Evolutionary conservation across 2,888 invertebrate genomes (phyloP), one percentile per base, ranked within the genome.

Genomic region (Dasysyrphus albostriatus): DNA sequence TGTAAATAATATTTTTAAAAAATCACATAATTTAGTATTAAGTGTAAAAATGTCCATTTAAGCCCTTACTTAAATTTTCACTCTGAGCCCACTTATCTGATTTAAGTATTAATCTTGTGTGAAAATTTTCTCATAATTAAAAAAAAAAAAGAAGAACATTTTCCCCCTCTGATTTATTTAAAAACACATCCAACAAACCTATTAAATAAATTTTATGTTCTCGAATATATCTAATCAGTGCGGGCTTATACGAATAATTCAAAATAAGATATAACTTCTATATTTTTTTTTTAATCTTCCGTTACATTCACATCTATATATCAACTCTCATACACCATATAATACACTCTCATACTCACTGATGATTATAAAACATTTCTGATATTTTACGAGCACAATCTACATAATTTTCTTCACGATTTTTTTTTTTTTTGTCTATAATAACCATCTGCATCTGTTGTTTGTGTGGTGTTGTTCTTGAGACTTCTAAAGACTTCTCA

Each of bases 321-420:
- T 47, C 10, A 16, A 63, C 5, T 44, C 49, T 34, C 37, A 49
- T 19, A 12, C 6, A 1, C 12, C 12, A 16, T 14, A 24, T n/a
- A n/a, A n/a, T n/a, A n/a, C 19, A 49, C 32, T 29, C 34, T 3
- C 14, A 3, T 12, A 49, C 19, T n/a, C 49, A 51, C 37, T 34
- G 5, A 10, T 3, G 10, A 9, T 24, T 24, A 58, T 51, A 69
- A 29, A 54, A 69, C n/a, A 54, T 29, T 69, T 69, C 49, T 69
- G 54, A 54, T 69, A 69, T 54, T 69, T 69, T 69, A 69, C 69
- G 69, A 69, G n/a, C 69, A 69, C 39, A 54, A 69, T 69, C 54
- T 69, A 69, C 69, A 69, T 69, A 69, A 69, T 69, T 69, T 69
- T 69, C 54, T 7, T 69, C 39, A 29, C 24, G 2, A 32, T n/a